A percentile compares a stretch with the other conserved stretches of the same genome.
Evolutionary conservation across 2,113 vertebrate genomes (phyloP).

Genomic region (Hiodon alosoides): DNA sequence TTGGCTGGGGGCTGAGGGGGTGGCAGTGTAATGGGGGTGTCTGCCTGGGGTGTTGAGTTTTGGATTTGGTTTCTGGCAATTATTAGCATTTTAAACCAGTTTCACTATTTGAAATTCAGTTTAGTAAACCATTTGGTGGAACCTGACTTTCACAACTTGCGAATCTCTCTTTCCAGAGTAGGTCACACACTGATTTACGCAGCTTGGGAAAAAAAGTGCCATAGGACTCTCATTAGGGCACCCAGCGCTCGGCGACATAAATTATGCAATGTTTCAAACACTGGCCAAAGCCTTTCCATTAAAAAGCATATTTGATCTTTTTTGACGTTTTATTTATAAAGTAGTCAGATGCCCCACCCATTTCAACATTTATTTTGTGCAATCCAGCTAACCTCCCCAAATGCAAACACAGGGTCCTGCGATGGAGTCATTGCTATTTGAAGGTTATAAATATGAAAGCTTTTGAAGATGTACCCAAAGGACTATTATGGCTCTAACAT

Average conservation of each 20-base stretch:
- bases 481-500: conserved; percentile 57
- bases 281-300: conserved; percentile 67
- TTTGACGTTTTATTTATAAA: conserved; percentile 16
- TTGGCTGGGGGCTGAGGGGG: too few species aligned
- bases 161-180: conserved; percentile 30
- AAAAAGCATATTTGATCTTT: conserved; percentile 64
- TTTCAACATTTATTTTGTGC: conserved; percentile 61
- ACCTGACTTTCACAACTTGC: conserved; percentile 39
- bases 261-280: conserved; percentile 68
- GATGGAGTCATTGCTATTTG: conserved; percentile 56
- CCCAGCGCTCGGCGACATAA: conserved; percentile 62
- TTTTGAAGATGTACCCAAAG: conserved; percentile 71
- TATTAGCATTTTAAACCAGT: too few species aligned
- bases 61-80: too few species aligned
- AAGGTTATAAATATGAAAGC: conserved; percentile 63
- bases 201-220: conserved; percentile 55
- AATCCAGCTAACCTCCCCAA: conserved; percentile 54
- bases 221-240: conserved; percentile 66
- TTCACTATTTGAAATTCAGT: background rate
- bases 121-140: conserved; percentile 7
- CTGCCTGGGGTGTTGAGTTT: too few species aligned
- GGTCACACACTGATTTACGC: conserved; percentile 55
- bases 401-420: conserved; percentile 53
- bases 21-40: too few species aligned
- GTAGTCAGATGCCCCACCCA: conserved; percentile 61